Evolutionary conservation across 2,113 vertebrate genomes (phyloP).

Genomic region (Cochlearius cochlearius): DNA sequence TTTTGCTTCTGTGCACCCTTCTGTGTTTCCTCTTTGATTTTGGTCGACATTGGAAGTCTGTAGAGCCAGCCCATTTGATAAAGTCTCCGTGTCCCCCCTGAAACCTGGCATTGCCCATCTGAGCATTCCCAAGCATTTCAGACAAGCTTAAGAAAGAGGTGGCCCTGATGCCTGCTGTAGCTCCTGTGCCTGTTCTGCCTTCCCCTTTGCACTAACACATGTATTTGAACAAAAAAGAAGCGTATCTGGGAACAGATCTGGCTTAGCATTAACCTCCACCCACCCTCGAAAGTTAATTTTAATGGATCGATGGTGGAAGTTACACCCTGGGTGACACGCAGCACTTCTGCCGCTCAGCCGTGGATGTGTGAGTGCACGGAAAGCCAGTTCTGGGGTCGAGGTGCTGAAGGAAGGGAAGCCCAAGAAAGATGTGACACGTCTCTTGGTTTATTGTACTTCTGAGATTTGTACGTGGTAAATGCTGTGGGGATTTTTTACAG

Average conservation of each 20-base stretch:
- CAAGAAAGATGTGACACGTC: background rate
- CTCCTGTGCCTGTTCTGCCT: background rate
- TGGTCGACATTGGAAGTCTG: background rate
- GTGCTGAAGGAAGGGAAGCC: background rate
- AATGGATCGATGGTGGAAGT: background rate
- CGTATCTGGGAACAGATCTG: background rate
- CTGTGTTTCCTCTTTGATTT: background rate
- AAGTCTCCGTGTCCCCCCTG: background rate
- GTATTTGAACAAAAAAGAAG: background rate
- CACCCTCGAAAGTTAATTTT: constrained; percentile 1
- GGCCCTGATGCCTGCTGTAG: accelerated
- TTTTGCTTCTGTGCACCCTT: background rate
- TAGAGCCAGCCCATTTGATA: background rate
- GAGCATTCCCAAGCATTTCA: background rate
- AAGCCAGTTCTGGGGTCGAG: background rate
- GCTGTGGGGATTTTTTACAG: constrained; percentile 10
- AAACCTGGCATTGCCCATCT: background rate
- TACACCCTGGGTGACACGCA: background rate
- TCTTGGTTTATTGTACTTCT: background rate
- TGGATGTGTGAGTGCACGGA: background rate
- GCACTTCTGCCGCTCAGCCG: background rate
- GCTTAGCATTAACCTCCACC: background rate
- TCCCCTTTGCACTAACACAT: background rate
- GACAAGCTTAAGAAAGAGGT: background rate
- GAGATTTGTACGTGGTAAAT: constrained; percentile 40